Evolutionary conservation across 2,888 invertebrate species (phyloP).

Genomic region (Achlya flavicornis): DNA sequence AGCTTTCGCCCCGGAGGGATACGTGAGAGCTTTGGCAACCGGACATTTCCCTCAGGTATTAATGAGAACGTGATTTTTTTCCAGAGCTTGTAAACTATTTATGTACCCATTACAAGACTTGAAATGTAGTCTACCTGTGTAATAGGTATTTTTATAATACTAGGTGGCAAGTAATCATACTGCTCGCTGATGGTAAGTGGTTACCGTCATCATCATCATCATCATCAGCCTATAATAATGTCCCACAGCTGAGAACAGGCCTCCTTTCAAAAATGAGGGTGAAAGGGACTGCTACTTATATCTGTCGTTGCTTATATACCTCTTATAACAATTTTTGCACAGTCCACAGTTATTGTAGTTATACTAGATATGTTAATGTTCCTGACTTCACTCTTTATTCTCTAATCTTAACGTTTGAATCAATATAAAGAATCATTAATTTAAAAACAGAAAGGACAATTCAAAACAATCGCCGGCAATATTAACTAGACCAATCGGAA

Average conservation of each 20-base stretch:
- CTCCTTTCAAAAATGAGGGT: too few species aligned
- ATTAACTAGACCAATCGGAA: background rate
- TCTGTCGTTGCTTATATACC: too few species aligned
- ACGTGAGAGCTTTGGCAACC: constrained; percentile 7
- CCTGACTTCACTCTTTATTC: background rate
- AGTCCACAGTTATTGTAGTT: background rate
- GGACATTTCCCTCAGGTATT: background rate
- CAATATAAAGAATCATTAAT: background rate
- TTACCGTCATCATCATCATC: too few species aligned
- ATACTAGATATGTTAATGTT: background rate
- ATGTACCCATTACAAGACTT: background rate
- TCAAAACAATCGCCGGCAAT: background rate
- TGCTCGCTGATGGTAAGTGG: too few species aligned
- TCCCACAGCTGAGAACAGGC: too few species aligned
- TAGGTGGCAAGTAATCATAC: too few species aligned
- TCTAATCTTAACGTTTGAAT: constrained; percentile 1
- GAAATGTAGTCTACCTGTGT: background rate
- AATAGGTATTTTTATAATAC: too few species aligned
- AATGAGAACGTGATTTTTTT: background rate
- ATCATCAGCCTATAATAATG: too few species aligned
- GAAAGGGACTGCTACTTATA: too few species aligned
- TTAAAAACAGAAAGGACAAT: background rate
- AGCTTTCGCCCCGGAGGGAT: constrained; percentile 6
- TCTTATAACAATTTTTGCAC: background rate
- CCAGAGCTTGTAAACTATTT: background rate